Conservation (phyloP, 2,797 vertebrate genomes). For the Hoplostethus mediterraneus region DNA sequence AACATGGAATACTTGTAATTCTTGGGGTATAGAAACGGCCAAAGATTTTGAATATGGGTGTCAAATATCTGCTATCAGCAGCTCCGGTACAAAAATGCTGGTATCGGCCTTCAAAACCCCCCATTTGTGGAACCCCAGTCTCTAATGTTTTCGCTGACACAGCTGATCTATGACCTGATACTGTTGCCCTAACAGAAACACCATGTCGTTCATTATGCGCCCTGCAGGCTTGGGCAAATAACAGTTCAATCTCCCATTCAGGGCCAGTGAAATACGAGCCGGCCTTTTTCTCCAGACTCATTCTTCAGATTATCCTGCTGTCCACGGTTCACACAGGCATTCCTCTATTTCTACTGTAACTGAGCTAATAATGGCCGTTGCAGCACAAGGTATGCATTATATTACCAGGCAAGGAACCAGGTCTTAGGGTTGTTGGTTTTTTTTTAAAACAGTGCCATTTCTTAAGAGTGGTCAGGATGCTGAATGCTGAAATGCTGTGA, state of each 20-base stretch:
- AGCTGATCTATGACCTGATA: conserved; percentile 65
- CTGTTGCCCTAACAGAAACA: conserved; percentile 53
- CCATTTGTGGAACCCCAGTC: conserved; percentile 13
- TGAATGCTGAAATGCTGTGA: conserved; percentile 23
- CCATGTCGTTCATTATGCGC: conserved; percentile 61
- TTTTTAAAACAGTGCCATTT: conserved; percentile 2
- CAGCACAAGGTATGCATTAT: conserved; percentile 66
- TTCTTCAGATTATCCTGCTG: conserved; percentile 56
- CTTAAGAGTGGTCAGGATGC: not conserved
- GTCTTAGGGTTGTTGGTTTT: not conserved
- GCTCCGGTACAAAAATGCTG: conserved; percentile 7
- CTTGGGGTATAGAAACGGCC: not conserved
- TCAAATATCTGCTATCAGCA: conserved; percentile 22
- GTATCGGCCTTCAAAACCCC: conserved; percentile 16
- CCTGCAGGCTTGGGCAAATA: conserved; percentile 66
- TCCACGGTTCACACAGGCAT: conserved; percentile 45
- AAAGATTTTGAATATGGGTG: too few species aligned
- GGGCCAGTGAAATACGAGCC: conserved; percentile 63
- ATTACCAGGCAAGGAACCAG: conserved; percentile 25
- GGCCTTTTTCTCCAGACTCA: conserved; percentile 40
- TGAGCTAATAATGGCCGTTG: conserved; percentile 46
- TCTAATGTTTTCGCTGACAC: conserved; percentile 37
- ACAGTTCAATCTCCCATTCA: conserved; percentile 66
- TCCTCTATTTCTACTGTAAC: conserved; percentile 66
- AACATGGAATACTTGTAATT: not conserved